Evolutionary conservation across 2,797 vertebrate genomes (phyloP), one percentile per base, ranked within the genome.

Genomic region (Syngnathus acus): DNA sequence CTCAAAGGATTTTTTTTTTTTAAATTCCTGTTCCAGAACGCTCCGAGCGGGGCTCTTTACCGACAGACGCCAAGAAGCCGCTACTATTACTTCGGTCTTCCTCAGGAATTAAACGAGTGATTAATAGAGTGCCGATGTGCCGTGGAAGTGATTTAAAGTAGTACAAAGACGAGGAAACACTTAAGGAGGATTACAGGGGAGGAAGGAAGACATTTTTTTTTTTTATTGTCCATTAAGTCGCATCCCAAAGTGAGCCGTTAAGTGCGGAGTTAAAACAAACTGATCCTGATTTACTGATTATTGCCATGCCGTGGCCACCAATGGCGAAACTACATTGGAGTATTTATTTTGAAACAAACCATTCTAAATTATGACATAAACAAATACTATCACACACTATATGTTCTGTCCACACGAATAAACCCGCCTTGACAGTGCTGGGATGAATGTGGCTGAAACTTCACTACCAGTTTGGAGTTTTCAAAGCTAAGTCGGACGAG

Each of bases 21-120:
- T 53, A 13, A 10, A 1, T 5, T 23, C 58, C 42, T 75, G 78
- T 88, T 90, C 89, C 88, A 79, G 86, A 85, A 82, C 72, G 76
- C 84, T 82, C 51, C 81, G 72, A 84, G 78, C 54, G 74, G 67
- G 70, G 85, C 83, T 78, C 86, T 90, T 88, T 86, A 83, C 78
- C 79, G 80, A 54, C 75, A 75, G 69, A 32, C 65, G 65, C 76
- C 76, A 74, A 82, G 79, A 72, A 76, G 6, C 60, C 65, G 69
- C 75, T 75, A 82, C 87, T 84, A 89, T 84, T 87, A 83, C 83
- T 77, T 71, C 74, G 81, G 23, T 74, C 64, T 70, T 83, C 74
- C 75, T 73, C 75, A 64, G 76, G 84, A 78, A 80, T 82, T 86
- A 87, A 71, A 70, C 72, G 40, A 16, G 51, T 86, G 84, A 86